Conservation (phyloP, 2,888 invertebrate genomes). For the Xestia c-nigrum region DNA sequence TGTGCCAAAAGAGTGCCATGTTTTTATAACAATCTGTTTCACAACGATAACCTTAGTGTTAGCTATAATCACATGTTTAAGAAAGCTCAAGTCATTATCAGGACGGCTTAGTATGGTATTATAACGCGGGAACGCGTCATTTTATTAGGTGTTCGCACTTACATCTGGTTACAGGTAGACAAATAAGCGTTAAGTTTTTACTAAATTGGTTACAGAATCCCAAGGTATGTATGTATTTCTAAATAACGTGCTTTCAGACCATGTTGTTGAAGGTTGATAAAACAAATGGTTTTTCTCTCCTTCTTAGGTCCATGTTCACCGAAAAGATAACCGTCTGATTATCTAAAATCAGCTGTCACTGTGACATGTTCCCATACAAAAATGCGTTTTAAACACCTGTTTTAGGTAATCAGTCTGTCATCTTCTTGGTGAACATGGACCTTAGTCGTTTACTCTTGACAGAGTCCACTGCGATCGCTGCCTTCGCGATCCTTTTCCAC, state of each 20-base stretch:
- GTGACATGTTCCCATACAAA: too few species aligned
- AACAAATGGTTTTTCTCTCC: not conserved
- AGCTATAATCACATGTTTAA: constrained; percentile 3
- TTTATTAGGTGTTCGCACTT: constrained; percentile 4
- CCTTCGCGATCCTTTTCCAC: too few species aligned
- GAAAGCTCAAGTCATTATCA: constrained; percentile 18
- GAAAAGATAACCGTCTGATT: too few species aligned
- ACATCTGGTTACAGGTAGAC: not conserved
- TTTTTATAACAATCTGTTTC: constrained; percentile 5
- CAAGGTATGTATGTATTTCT: not conserved
- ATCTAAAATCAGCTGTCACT: too few species aligned
- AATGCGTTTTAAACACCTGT: too few species aligned
- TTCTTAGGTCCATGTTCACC: too few species aligned
- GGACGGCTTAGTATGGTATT: constrained; percentile 4
- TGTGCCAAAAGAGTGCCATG: not conserved
- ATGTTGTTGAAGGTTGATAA: not conserved
- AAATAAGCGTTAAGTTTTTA: not conserved
- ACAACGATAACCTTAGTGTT: not conserved
- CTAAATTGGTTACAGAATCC: not conserved
- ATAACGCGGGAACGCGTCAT: not conserved
- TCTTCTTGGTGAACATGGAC: too few species aligned
- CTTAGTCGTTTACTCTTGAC: too few species aligned
- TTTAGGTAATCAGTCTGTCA: too few species aligned
- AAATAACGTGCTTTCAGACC: not conserved
- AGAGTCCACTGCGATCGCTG: too few species aligned